Evolutionary conservation across 2,797 vertebrate genomes (phyloP).

Genomic region (Acanthopagrus latus): DNA sequence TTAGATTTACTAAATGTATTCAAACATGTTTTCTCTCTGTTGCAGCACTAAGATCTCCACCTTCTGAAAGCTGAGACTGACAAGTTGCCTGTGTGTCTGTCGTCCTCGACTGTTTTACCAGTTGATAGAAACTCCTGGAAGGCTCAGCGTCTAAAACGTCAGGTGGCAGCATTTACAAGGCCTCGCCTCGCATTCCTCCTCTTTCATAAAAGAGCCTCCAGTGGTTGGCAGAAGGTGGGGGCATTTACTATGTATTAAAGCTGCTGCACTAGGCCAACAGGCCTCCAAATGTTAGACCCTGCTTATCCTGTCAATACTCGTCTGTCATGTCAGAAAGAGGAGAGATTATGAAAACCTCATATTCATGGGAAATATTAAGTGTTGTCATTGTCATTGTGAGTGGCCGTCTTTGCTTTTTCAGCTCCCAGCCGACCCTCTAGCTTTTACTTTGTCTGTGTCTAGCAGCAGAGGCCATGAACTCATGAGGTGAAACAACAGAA

Average conservation of each 20-base stretch:
- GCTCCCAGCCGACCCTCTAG: constrained; percentile 4
- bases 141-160: constrained; percentile 68
- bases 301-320: constrained; percentile 61
- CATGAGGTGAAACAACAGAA: background rate
- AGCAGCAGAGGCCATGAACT: background rate
- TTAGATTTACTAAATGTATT: background rate
- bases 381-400: constrained; percentile 3
- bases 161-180: constrained; percentile 73
- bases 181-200: constrained; percentile 71
- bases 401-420: background rate
- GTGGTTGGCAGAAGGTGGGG: constrained; percentile 55
- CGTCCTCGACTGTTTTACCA: constrained; percentile 48
- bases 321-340: background rate
- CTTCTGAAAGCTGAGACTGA: constrained; percentile 5
- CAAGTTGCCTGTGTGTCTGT: constrained; percentile 26
- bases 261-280: constrained; percentile 37
- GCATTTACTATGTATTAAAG: constrained; percentile 68
- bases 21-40: background rate
- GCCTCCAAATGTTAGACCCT: constrained; percentile 42
- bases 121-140: constrained; percentile 54
- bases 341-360: constrained; percentile 18
- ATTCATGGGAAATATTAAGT: constrained; percentile 14
- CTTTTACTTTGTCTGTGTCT: background rate
- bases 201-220: constrained; percentile 69
- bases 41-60: background rate